A percentile compares a stretch with the other conserved stretches of the same genome.
Evolutionary conservation across 2,888 invertebrate species (phyloP).

Genomic region (Hirudinaria manillensis): DNA sequence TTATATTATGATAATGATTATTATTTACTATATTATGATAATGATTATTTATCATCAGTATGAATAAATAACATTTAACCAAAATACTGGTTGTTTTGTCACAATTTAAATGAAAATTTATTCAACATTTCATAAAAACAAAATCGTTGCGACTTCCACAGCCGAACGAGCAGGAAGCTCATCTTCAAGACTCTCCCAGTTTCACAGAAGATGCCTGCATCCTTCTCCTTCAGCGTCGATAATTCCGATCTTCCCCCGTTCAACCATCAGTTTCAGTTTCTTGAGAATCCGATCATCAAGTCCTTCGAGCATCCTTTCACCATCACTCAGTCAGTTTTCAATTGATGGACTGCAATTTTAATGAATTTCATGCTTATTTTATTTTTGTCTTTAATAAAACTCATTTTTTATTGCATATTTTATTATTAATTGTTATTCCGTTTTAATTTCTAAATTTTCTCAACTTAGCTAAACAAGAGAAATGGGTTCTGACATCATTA

Average conservation of each 20-base stretch:
- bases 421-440: background rate
- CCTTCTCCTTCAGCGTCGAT: constrained; percentile 4
- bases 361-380: too few species aligned
- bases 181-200: background rate
- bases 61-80: too few species aligned
- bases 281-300: constrained; percentile 11
- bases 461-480: background rate
- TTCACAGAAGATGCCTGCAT: background rate
- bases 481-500: background rate
- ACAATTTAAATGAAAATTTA: too few species aligned
- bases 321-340: background rate
- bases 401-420: background rate
- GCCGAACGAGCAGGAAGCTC: background rate
- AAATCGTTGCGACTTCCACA: too few species aligned
- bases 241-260: background rate
- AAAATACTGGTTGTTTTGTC: too few species aligned
- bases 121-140: background rate
- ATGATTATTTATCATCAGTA: too few species aligned
- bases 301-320: constrained; percentile 5
- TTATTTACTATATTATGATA: too few species aligned
- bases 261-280: constrained; percentile 6
- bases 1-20: too few species aligned
- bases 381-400: background rate
- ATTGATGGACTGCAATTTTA: too few species aligned
- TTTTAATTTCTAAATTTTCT: background rate